A percentile compares a stretch with the other conserved stretches of the same genome.
Conservation (phyloP, 2,888 invertebrate species). For the Laothoe populi region DNA sequence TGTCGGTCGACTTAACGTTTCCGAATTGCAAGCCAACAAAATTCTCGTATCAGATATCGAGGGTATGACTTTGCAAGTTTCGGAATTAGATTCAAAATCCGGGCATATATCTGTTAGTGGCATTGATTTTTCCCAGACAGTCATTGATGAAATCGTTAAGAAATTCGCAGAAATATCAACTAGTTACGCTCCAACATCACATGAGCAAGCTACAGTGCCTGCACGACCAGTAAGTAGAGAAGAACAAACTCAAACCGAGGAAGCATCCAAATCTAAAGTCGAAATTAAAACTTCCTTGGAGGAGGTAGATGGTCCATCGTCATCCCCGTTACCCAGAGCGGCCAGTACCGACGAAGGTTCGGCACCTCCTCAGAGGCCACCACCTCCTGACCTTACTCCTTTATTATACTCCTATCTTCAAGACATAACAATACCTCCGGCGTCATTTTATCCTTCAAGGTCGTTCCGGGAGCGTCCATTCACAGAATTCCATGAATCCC, state of each 20-base stretch:
- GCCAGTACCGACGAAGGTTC: constrained; percentile 54
- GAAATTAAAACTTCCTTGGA: constrained; percentile 38
- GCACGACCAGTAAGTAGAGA: constrained; percentile 65
- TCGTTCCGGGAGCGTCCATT: constrained; percentile 63
- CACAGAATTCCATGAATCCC: constrained; percentile 66
- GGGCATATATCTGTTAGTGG: constrained; percentile 88
- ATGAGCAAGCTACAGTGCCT: constrained; percentile 46
- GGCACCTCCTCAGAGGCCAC: constrained; percentile 73
- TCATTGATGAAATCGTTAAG: constrained; percentile 87
- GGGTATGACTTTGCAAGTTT: constrained; percentile 88
- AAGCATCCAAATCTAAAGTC: constrained; percentile 39
- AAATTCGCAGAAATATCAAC: constrained; percentile 81
- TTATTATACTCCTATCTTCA: constrained; percentile 82
- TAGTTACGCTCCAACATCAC: constrained; percentile 41
- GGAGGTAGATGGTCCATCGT: constrained; percentile 39
- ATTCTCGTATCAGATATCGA: constrained; percentile 93
- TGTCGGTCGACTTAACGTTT: constrained; percentile 91
- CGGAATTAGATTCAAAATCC: constrained; percentile 89
- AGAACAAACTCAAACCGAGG: constrained; percentile 75
- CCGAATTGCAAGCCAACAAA: constrained; percentile 91
- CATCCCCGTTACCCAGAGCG: constrained; percentile 45
- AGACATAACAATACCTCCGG: constrained; percentile 78
- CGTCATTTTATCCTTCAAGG: constrained; percentile 75
- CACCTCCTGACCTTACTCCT: constrained; percentile 78
- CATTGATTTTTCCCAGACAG: constrained; percentile 87